Conservation (phyloP, 2,113 vertebrate genomes). For the Pterocles burchelli region DNA sequence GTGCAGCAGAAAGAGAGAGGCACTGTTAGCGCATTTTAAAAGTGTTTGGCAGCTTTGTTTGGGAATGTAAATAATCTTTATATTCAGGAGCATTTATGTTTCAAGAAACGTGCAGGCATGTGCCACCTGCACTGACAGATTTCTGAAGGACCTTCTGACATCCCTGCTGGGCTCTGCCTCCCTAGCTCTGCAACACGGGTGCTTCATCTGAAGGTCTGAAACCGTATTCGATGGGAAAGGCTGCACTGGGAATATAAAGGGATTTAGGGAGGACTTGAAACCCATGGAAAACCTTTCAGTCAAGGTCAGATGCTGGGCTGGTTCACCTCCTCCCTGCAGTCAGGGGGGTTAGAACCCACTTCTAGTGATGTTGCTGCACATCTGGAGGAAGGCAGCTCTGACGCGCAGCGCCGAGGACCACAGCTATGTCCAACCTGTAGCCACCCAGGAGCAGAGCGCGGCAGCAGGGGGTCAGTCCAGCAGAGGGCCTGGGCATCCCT, state of each 20-base stretch:
- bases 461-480: not conserved
- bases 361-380: not conserved
- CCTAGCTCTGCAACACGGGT: not conserved
- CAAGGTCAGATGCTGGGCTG: not conserved
- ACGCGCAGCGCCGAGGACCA: not conserved
- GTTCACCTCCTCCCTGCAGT: not conserved
- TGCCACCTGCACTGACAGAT: not conserved
- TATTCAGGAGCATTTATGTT: conserved; percentile 68
- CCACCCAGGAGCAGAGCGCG: not conserved
- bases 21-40: conserved; percentile 44
- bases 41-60: conserved; percentile 58
- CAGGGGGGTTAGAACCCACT: not conserved
- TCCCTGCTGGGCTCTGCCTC: not conserved
- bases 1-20: conserved; percentile 44
- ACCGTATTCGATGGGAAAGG: not conserved
- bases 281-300: not conserved
- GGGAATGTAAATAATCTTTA: conserved; percentile 80
- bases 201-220: not conserved
- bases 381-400: not conserved
- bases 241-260: not conserved
- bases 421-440: not conserved
- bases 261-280: not conserved
- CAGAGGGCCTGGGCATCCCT: not conserved
- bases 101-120: conserved; percentile 9
- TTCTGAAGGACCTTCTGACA: conserved; percentile 41